Base-by-base conservation (phyloP, 1,140 invertebrate genomes). In the Platyscapa corneri region DNA sequence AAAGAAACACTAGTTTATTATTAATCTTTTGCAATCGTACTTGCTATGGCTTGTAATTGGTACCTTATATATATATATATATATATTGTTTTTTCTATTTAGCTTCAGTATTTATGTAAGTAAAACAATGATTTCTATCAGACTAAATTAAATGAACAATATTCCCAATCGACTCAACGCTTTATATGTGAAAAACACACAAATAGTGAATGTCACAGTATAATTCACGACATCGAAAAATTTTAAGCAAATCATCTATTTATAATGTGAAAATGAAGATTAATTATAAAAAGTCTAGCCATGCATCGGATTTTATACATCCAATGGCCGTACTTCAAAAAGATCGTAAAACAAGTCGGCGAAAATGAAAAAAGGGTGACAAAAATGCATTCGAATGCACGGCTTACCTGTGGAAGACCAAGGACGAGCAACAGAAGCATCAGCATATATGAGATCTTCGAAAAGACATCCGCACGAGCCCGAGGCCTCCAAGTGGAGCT, bases 361-460 rank as follows among this genome's bases (percentile, higher is more conserved):
- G 60, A 14, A 65, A n/a, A n/a, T 30, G 60, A 30, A 7, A 65
- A n/a, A 65, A 67, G 32, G 64, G 30, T 32, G 30, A 20, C 49
- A 67, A 67, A 67, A 67, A 34, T 18, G 64, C 64, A 32, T 12
- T 67, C 37, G 42, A 49, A 49, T 23, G 14, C 0, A 78, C 60
- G 27, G 30, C 32, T 82, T 34, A 82, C 81, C 81, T 82, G 32
- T 16, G 7, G 46, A 10, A 60, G 18, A 34, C 49, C 81, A 42
- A 82, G 81, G 23, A 6, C 81, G 14, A 82, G 49, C 18, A 82
- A 30, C 46, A 82, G 34, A 7, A 49, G 18, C n/a, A 78, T 75
- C 39, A 23, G 27, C 23, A 39, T 32, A 70, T 12, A 65, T 56
- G 27, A 46, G 64, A 30, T 37, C 37, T 75, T 46, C 49, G 34